Evolutionary conservation across 2,797 vertebrate species (phyloP), one percentile per base, ranked within the genome.

Genomic region (Linurgus olivaceus): DNA sequence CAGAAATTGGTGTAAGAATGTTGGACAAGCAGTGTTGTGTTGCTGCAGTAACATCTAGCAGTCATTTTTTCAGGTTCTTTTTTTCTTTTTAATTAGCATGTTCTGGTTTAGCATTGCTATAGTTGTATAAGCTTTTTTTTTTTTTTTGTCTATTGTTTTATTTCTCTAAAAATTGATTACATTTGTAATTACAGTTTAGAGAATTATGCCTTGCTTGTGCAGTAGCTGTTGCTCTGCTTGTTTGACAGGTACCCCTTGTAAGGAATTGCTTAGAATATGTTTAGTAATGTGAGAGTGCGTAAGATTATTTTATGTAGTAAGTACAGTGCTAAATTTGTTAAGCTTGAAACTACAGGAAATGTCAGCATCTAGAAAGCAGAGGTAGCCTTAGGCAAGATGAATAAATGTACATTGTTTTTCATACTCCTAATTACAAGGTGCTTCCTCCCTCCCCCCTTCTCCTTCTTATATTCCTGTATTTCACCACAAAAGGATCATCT

Each of bases 1-100:
- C 98, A 98, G 92, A 98, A 97, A 97, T 98, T 98, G 98, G 99
- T 99, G 86, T 38, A 63, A 70, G 26, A 59, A 12, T 68, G 75
- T 48, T n/a, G 9, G 59, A 91, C n/a, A 59, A 88, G n/a, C 8
- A 59, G 23, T 52, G 31, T 23, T 70, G 31, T 55, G 37, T 66
- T 91, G 70, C 38, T 90, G 59, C 8, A 6, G 33, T 61, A 47
- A 26, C 57, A 79, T 31, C 25, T 73, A 86, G 35, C 26, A 71
- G 50, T 84, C 4, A 4, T 50, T 59, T 88, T 28, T 68, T 31
- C 7, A 11, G 2, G 13, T 47, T 24, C 31, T 9, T 62, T 47
- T 68, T 42, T 66, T 6, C 38, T 42, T 66, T 6, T 45, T 8
- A 51, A 37, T 54, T 55, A 42, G 4, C 42, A 14, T 87, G 3